Conservation (phyloP, 2,113 vertebrate genomes). For the Atractosteus spatula region DNA sequence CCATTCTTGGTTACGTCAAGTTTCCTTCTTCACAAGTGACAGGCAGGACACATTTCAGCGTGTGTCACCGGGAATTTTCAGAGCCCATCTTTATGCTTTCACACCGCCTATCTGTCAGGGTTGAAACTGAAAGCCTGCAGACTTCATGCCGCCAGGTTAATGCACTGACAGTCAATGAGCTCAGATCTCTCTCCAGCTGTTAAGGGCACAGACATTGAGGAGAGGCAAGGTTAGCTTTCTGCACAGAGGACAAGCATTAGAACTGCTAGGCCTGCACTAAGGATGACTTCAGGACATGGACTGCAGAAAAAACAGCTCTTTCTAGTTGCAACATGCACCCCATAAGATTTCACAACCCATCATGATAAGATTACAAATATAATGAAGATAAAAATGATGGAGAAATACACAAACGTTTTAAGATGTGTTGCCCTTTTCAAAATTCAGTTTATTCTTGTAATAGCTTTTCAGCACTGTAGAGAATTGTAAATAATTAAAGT, state of each 20-base stretch:
- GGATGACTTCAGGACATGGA: too few species aligned
- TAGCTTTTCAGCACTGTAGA: too few species aligned
- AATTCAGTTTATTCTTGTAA: too few species aligned
- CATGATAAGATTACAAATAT: too few species aligned
- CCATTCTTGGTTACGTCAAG: slow-evolving; percentile 1
- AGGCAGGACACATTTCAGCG: not conserved
- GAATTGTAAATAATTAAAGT: too few species aligned
- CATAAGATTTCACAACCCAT: too few species aligned
- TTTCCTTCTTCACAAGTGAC: not conserved
- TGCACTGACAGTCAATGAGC: slow-evolving; percentile 6
- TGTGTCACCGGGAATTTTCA: not conserved
- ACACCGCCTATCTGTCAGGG: slow-evolving; percentile 6
- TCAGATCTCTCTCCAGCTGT: not conserved
- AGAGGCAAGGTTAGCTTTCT: not conserved
- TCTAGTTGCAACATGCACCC: too few species aligned
- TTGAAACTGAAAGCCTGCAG: slow-evolving; percentile 11
- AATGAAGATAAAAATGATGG: too few species aligned
- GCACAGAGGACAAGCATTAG: not conserved
- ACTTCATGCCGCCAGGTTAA: slow-evolving; percentile 6
- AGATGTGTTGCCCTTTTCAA: too few species aligned
- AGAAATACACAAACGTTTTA: too few species aligned
- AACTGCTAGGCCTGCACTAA: too few species aligned
- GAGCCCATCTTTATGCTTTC: not conserved
- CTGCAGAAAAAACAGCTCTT: too few species aligned
- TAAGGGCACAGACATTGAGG: not conserved